Conservation (phyloP, 2,888 invertebrate species). For the Athrips mouffetella region DNA sequence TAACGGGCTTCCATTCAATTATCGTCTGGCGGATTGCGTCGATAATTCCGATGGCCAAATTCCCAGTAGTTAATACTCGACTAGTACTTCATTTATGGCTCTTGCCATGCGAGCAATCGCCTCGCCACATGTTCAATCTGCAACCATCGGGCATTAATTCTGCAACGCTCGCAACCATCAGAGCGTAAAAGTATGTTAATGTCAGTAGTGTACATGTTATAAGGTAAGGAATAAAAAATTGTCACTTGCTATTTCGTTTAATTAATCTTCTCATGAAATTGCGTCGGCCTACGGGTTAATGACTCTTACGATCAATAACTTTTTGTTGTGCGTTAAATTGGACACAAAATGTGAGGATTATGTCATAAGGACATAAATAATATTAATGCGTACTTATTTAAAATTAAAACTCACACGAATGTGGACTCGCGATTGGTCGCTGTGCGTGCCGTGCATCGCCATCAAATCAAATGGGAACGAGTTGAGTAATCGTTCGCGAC, state of each 20-base stretch:
- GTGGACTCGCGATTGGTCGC: slow-evolving; percentile 46
- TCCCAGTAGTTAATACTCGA: slow-evolving; percentile 59
- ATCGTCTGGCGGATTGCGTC: slow-evolving; percentile 61
- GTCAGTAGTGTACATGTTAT: slow-evolving; percentile 38
- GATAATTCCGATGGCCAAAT: slow-evolving; percentile 64
- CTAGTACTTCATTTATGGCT: slow-evolving; percentile 59
- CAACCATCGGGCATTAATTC: slow-evolving; percentile 53
- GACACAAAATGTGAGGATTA: too few relatives aligned
- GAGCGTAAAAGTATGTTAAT: slow-evolving; percentile 61
- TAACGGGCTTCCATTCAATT: slow-evolving; percentile 68
- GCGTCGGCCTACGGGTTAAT: slow-evolving; percentile 30
- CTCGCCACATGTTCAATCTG: slow-evolving; percentile 47
- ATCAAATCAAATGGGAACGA: slow-evolving; percentile 53
- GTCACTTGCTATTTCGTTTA: slow-evolving; percentile 41
- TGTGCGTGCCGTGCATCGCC: slow-evolving; percentile 56
- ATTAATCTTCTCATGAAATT: slow-evolving; percentile 39
- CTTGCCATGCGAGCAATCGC: slow-evolving; percentile 46
- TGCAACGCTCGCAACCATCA: slow-evolving; percentile 51
- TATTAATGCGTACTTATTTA: too few relatives aligned
- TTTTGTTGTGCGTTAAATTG: not conserved
- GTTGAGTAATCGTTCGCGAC: slow-evolving; percentile 52
- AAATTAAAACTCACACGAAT: slow-evolving; percentile 52
- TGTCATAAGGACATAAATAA: too few relatives aligned
- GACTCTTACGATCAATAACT: slow-evolving; percentile 9
- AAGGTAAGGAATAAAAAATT: slow-evolving; percentile 45